phyloP scores from a whole-genome alignment of 2,888 invertebrate genomes.

The Venusia cambrica region DNA sequence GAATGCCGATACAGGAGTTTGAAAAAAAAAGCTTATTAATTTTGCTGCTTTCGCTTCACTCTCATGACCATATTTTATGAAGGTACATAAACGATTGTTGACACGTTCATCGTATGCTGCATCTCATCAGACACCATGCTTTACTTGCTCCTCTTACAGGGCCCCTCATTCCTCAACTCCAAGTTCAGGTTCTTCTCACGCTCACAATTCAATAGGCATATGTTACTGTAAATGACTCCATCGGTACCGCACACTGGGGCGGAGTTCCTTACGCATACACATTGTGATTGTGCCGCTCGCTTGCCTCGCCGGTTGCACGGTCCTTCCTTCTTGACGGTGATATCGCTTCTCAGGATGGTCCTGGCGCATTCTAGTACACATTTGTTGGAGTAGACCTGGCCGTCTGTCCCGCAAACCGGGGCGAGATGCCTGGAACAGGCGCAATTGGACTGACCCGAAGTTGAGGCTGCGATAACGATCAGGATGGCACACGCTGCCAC shows the following conservation, averaged over 20 bases:
- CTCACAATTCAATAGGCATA: constrained; percentile 18
- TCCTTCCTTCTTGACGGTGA: constrained; percentile 6
- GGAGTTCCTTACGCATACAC: constrained; percentile 2
- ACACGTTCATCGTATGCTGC: constrained; percentile 2
- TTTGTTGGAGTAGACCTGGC: constrained; percentile 13
- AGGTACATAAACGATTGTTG: constrained; percentile 2
- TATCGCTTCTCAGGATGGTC: constrained; percentile 6
- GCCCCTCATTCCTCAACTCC: constrained; percentile 16
- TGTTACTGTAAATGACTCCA: constrained; percentile 17
- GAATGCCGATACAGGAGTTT: no score
- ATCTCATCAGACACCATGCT: constrained; percentile 4
- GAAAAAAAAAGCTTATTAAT: no score
- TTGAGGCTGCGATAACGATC: constrained; percentile 7
- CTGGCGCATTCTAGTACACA: constrained; percentile 19
- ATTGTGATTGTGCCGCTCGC: neutral
- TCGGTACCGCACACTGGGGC: constrained; percentile 21
- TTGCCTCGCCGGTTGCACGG: constrained; percentile 1
- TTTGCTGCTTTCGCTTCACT: no score
- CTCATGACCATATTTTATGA: neutral
- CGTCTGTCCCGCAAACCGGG: constrained; percentile 23
- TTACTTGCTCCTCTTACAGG: constrained; percentile 11
- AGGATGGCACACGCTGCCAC: constrained; percentile 12
- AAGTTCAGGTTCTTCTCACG: constrained; percentile 7
- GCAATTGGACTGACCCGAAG: constrained; percentile 4
- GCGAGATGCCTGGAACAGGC: constrained; percentile 8